Evolutionary conservation across 35 echinoderm and acorn worm species (phyloP).

Genomic region (Hemicentrotus pulcherrimus): DNA sequence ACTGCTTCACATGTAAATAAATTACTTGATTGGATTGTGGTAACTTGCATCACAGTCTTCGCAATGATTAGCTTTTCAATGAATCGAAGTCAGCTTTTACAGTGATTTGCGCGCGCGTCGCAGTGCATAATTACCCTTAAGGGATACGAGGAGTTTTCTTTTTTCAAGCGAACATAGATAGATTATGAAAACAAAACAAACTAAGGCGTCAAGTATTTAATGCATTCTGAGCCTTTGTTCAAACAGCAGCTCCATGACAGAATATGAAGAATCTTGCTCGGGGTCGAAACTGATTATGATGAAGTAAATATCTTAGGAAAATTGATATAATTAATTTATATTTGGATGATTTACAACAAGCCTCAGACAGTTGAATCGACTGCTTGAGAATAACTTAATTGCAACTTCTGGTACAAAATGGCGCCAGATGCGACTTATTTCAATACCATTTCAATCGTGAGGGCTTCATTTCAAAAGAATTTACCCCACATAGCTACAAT

Average conservation of each 20-base stretch:
- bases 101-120: background rate
- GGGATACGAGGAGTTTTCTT: background rate
- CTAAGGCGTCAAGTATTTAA: background rate
- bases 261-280: too few species aligned
- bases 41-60: background rate
- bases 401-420: too few species aligned
- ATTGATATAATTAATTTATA: too few species aligned
- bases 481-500: too few species aligned
- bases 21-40: background rate
- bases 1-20: conserved; percentile 25
- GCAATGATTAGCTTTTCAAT: background rate
- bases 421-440: too few species aligned
- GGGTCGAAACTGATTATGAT: too few species aligned
- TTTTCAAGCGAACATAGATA: background rate
- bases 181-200: background rate
- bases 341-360: too few species aligned
- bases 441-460: too few species aligned
- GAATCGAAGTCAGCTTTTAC: background rate
- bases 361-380: too few species aligned
- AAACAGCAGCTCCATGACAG: background rate
- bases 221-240: background rate
- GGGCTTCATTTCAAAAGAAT: too few species aligned
- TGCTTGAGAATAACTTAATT: too few species aligned
- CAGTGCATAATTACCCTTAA: background rate
- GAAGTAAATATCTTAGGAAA: too few species aligned